These are phyloP conservation scores for Drosophila seclusa DNA, from an alignment of 2,888 invertebrate genomes.

Conservation along the genomic window DNA sequence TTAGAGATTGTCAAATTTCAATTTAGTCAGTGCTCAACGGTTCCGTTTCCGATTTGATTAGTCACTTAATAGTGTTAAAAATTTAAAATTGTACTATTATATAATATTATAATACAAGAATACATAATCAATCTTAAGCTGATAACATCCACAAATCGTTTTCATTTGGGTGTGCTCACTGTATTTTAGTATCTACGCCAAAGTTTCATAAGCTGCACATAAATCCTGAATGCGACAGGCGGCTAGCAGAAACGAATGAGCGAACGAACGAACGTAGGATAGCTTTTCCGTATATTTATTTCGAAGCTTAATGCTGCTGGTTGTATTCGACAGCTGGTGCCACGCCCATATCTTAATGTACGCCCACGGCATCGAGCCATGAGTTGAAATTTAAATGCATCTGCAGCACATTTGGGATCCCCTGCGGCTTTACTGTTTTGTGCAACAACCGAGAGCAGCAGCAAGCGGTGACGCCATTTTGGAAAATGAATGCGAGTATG, in stretches of 20 bases:
- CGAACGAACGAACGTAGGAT: neutral
- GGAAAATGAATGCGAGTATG: constrained; percentile 55
- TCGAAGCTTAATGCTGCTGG: constrained; percentile 37
- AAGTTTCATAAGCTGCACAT: constrained; percentile 64
- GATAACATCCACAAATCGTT: neutral
- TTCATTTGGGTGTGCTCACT: neutral
- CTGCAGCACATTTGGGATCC: constrained; percentile 65
- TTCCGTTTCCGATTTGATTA: neutral
- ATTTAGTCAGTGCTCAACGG: neutral
- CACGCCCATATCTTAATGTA: constrained; percentile 40
- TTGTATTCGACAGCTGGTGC: constrained; percentile 51
- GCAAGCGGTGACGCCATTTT: constrained; percentile 67
- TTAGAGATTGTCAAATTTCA: neutral
- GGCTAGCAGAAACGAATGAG: constrained; percentile 8
- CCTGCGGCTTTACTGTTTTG: constrained; percentile 69
- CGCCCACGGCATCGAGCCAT: constrained; percentile 33
- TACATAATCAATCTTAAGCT: neutral
- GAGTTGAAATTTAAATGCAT: constrained; percentile 46
- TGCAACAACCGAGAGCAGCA: constrained; percentile 24
- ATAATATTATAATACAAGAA: neutral
- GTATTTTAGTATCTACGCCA: constrained; percentile 39
- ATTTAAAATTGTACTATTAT: neutral
- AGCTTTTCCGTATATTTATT: constrained; percentile 31
- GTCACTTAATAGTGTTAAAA: neutral
- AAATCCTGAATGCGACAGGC: constrained; percentile 49